These are phyloP conservation scores for Drosophila willistoni DNA, from an alignment of 1,140 invertebrate species.

Conservation along the genomic window DNA sequence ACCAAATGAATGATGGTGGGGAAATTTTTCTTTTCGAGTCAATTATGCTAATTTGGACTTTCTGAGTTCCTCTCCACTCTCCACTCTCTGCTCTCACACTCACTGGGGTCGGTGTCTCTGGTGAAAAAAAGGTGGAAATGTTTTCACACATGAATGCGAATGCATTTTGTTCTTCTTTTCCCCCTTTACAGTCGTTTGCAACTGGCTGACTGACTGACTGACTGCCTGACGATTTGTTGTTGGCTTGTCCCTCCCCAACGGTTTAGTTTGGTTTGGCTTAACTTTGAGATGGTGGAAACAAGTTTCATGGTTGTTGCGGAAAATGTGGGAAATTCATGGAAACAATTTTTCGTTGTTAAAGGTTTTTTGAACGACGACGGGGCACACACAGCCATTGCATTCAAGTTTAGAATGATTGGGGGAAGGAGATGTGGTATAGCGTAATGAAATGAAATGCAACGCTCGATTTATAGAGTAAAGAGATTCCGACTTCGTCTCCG, in stretches of 20 bases:
- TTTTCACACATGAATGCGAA: conserved; percentile 79
- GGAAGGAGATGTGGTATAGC: conserved; percentile 3
- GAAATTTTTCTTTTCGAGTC: conserved; percentile 11
- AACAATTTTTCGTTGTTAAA: conserved; percentile 66
- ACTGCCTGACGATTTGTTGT: neutral
- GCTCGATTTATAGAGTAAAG: conserved; percentile 49
- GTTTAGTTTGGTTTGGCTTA: conserved; percentile 19
- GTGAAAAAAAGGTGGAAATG: conserved; percentile 54
- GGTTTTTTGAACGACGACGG: conserved; percentile 28
- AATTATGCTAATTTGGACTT: conserved; percentile 67
- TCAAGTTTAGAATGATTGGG: conserved; percentile 4
- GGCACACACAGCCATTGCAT: conserved; percentile 10
- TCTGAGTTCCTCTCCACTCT: conserved; percentile 12
- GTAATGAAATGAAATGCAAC: conserved; percentile 45
- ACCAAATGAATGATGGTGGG: neutral
- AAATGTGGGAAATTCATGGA: conserved; percentile 80
- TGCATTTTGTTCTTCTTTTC: conserved; percentile 43
- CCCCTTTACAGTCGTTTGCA: too few species aligned
- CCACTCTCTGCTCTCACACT: neutral
- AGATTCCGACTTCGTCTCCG: conserved; percentile 34
- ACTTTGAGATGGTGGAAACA: conserved; percentile 50
- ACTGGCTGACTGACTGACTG: too few species aligned
- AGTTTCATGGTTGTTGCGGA: conserved; percentile 57
- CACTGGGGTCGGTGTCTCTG: conserved; percentile 35
- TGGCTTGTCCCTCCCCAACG: conserved; percentile 12